A percentile compares a stretch with the other conserved stretches of the same genome.
Conservation (phyloP, 2,888 invertebrate genomes). For the Lasius fuliginosus region DNA sequence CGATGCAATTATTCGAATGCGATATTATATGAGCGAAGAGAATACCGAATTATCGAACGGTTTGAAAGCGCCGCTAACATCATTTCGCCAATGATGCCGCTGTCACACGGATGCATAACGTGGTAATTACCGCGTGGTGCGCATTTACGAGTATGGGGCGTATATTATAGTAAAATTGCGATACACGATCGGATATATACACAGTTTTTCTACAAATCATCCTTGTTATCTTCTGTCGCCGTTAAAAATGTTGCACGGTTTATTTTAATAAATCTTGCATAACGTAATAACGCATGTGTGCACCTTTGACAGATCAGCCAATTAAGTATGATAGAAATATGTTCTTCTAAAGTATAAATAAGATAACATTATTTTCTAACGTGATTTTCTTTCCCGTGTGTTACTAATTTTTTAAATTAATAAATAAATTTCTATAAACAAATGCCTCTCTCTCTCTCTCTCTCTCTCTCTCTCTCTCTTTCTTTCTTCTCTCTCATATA, state of each 20-base stretch:
- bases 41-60: conserved; percentile 65
- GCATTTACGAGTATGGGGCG: conserved; percentile 50
- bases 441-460: too few relatives aligned
- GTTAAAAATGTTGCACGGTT: background rate
- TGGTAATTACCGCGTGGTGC: conserved; percentile 60
- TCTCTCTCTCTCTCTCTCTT: too few relatives aligned
- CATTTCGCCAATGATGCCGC: conserved; percentile 38
- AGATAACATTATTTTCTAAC: background rate
- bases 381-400: background rate
- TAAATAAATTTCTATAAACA: background rate
- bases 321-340: background rate
- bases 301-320: background rate
- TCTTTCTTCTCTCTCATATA: background rate
- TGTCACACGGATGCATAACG: conserved; percentile 55
- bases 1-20: conserved; percentile 40
- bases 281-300: background rate
- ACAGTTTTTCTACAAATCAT: background rate
- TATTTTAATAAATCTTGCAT: background rate
- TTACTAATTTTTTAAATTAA: conserved; percentile 9
- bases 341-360: background rate
- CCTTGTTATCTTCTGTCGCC: background rate
- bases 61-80: conserved; percentile 63
- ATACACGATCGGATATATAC: background rate
- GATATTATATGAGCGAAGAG: conserved; percentile 42
- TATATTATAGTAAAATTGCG: conserved; percentile 3